Evolutionary conservation across 2,113 vertebrate genomes (phyloP), one percentile per base, ranked within the genome.

Genomic region (Antechinus stuartii): DNA sequence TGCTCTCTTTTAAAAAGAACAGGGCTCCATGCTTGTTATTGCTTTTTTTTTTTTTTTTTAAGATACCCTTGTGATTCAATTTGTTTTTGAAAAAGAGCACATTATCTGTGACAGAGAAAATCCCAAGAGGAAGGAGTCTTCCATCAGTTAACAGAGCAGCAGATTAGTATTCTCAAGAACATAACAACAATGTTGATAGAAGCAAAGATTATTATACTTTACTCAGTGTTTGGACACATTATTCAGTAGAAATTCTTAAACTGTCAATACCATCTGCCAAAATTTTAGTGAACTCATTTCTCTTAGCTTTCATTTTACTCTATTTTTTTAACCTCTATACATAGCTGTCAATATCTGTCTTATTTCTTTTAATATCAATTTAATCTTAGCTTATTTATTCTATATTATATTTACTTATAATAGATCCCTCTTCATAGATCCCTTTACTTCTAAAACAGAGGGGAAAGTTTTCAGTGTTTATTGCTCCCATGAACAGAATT

Each of bases 251-350:
- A 84, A 84, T 19, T 95, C 91, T 89, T 89, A 49, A 42, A 46
- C 50, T 90, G 91, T 90, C 46, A 55, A 93, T 94, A 76, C 54
- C 47, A 61, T 89, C 23, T 92, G 50, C 56, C 84, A 49, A 24
- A 47, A 26, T 47, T 90, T 91, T 68, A 24, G 93, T n/a, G 91
- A 57, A 10, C n/a, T 61, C 61, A 25, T 68, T 92, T 93, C 50
- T 55, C 76, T 3, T 55, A 55, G 25, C 54, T 90, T 57, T n/a
- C 84, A 35, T 90, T 89, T 90, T 26, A 0, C 8, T 54, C 8
- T 68, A 93, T 61, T 91, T 2, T 52, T 93, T 91, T 68, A 94
- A 50, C 95, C 53, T 95, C 95, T n/a, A 0, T 92, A 95, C 46
- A 89, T 50, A 23, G 9, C 0, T 92, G 30, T 22, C 5, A 47